A percentile compares a stretch with the other conserved stretches of the same genome.
Conservation (phyloP, 2,113 vertebrate genomes). For the Xiphorhynchus elegans region DNA sequence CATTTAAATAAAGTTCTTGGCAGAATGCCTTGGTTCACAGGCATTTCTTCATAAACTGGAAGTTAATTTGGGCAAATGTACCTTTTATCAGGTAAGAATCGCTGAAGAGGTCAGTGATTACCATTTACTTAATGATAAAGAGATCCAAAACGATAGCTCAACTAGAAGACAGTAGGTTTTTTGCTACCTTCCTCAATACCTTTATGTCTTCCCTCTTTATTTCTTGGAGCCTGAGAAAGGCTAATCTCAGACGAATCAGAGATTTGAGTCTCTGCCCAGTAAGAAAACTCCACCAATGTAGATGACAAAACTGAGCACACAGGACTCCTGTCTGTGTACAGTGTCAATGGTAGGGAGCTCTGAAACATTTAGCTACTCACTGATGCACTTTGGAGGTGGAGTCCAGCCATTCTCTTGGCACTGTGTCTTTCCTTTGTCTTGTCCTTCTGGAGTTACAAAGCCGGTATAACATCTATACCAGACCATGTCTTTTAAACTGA, state of each 20-base stretch:
- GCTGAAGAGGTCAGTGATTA: not conserved
- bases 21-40: not conserved
- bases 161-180: not conserved
- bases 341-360: not conserved
- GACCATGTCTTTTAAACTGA: accelerated
- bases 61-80: not conserved
- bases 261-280: not conserved
- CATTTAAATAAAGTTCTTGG: not conserved
- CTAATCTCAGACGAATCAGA: not conserved
- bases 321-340: not conserved
- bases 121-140: not conserved
- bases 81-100: not conserved
- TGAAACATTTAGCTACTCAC: constrained; percentile 55
- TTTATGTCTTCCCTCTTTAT: not conserved
- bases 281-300: not conserved
- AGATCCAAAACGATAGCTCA: not conserved
- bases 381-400: constrained; percentile 57
- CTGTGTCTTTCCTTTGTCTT: not conserved
- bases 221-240: not conserved
- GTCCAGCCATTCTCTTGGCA: constrained; percentile 60
- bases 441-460: constrained; percentile 55
- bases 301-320: not conserved
- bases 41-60: not conserved
- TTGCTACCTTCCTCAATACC: not conserved
- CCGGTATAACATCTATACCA: not conserved